Evolutionary conservation across 1,140 invertebrate genomes (phyloP), one percentile per base, ranked within the genome.

Genomic region (Hydropsyche tenuis): DNA sequence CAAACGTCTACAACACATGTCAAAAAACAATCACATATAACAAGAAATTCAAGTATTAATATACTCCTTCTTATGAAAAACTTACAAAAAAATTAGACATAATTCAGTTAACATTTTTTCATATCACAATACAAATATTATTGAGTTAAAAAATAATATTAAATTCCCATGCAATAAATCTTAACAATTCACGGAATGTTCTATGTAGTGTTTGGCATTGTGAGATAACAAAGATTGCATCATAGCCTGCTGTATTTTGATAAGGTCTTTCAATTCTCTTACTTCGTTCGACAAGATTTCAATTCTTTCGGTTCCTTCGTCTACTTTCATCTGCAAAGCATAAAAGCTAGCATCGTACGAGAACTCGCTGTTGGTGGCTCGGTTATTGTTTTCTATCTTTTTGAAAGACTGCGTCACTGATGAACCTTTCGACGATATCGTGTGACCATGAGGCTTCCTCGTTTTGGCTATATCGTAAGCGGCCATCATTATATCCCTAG

Each of bases 391-490:
- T 76, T 90, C 89, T 73, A 86, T 86, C 75, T 89, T 90, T 72
- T 89, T 89, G 72, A 87, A 87, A 0, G 85, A 84, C 60, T 88
- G 84, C 42, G 87, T 86, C 12, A 85, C 85, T 1, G 84, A 85
- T 0, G 88, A 87, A 16, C 87, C 87, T 66, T 85, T 87, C 0
- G 88, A 89, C 1, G 89, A 89, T 74, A 90, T 86, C 0, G 89
- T 89, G 72, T 89, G 88, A 0, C 88, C 89, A 71, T 88, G 89
- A 62, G 89, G 86, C 77, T 91, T 91, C 6, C 90, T 83, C 81
- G 90, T 87, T 78, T 90, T 92, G 0, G 90, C 92, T 27, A 93
- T 89, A 72, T 92, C 90, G 75, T 93, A 89, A 3, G 92, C 92
- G 6, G 90, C 87, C 81, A 89, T 88, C 77, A 94, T 87, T 72